phyloP scores from a whole-genome alignment of 1,140 invertebrate species.

The Lepidurus packardi region DNA sequence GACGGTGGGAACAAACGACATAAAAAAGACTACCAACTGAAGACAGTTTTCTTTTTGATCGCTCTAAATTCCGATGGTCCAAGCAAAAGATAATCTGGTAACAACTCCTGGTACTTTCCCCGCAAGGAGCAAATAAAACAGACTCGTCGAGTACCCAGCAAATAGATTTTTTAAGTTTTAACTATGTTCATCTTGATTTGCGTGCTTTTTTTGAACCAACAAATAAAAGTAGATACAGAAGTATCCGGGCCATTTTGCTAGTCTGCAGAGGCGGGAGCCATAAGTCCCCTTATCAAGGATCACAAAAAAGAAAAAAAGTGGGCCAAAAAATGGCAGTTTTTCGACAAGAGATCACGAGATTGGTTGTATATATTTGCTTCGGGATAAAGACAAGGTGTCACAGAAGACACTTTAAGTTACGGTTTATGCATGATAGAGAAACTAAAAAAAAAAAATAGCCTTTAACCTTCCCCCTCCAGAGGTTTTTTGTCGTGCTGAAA shows the following conservation, averaged over 20 bases:
- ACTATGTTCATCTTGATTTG: not conserved
- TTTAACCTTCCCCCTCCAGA: not conserved
- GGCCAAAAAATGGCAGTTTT: not conserved
- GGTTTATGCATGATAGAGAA: not conserved
- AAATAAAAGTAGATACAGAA: not conserved
- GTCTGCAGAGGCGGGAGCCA: not conserved
- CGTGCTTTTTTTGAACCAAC: not conserved
- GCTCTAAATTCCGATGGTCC: too few species aligned
- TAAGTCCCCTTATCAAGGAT: not conserved
- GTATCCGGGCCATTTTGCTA: not conserved
- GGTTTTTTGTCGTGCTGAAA: not conserved
- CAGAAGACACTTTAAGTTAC: not conserved
- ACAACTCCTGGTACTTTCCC: too few species aligned
- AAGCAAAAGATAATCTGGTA: too few species aligned
- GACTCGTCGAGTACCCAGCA: too few species aligned
- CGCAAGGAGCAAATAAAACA: too few species aligned
- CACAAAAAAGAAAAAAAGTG: not conserved
- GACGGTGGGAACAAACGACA: not conserved
- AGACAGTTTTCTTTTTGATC: too few species aligned
- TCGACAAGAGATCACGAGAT: not conserved
- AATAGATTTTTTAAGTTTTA: too few species aligned
- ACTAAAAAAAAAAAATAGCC: not conserved
- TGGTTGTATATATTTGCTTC: not conserved
- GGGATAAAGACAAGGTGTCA: not conserved
- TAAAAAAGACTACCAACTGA: too few species aligned